Evolutionary conservation across 2,113 vertebrate genomes (phyloP).

Genomic region (Colaptes auratus): DNA sequence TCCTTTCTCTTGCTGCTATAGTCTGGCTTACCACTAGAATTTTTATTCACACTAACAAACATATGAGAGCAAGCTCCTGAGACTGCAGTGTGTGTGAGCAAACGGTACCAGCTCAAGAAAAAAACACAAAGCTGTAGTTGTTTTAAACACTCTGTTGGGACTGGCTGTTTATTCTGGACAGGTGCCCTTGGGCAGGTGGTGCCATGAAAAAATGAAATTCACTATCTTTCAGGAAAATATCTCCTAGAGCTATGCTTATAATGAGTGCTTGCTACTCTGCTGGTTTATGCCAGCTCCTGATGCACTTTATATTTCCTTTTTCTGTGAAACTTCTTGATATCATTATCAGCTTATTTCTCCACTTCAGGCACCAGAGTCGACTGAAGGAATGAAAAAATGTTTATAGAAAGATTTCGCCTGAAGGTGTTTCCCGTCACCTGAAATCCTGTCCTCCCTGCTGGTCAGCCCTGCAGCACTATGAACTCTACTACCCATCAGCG

Average conservation of each 20-base stretch:
- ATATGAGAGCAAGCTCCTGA: not conserved
- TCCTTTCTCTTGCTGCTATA: not conserved
- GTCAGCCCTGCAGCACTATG: too few species aligned
- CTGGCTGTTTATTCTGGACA: conserved; percentile 18
- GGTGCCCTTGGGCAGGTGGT: not conserved
- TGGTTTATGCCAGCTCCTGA: not conserved
- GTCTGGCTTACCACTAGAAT: not conserved
- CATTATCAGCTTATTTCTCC: not conserved
- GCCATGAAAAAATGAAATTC: conserved; percentile 9
- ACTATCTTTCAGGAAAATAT: conserved; percentile 7
- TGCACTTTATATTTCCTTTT: not conserved
- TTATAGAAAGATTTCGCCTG: conserved; percentile 17
- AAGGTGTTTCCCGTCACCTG: too few species aligned
- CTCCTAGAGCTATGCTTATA: not conserved
- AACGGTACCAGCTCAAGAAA: not conserved
- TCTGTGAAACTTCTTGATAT: not conserved
- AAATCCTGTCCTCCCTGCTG: too few species aligned
- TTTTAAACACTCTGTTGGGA: too few species aligned
- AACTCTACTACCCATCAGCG: too few species aligned
- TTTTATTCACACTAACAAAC: not conserved
- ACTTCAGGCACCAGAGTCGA: not conserved
- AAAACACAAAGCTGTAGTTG: not conserved
- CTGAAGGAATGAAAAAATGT: not conserved
- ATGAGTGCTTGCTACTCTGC: not conserved
- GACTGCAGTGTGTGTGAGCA: not conserved